phyloP scores from a whole-genome alignment of 2,888 invertebrate species.

The Archips crataeganus region DNA sequence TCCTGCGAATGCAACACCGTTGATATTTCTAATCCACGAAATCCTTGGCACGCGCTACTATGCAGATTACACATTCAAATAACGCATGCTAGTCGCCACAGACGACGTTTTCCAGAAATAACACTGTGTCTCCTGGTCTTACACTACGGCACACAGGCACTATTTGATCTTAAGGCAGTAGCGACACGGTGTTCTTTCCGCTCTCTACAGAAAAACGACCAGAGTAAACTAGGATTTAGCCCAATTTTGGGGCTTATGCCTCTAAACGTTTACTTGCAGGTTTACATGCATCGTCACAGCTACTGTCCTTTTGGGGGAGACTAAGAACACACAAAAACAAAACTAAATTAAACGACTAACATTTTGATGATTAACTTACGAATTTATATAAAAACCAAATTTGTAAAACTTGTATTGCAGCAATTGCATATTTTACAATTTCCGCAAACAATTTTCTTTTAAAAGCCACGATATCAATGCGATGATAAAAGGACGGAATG shows the following conservation, averaged over 20 bases:
- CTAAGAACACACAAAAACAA: neutral
- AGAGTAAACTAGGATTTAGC: slow-evolving; percentile 72
- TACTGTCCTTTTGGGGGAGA: slow-evolving; percentile 34
- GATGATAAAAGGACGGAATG: slow-evolving; percentile 3
- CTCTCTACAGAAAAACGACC: slow-evolving; percentile 58
- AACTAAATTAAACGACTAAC: too few relatives aligned
- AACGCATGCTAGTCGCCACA: slow-evolving; percentile 61
- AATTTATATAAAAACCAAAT: too few relatives aligned
- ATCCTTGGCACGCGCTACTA: slow-evolving; percentile 70
- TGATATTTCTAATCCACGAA: slow-evolving; percentile 70
- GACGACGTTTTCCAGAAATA: slow-evolving; percentile 55
- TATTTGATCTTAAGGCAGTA: slow-evolving; percentile 43
- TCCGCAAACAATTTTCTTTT: neutral
- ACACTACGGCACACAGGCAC: slow-evolving; percentile 44
- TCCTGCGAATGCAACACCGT: slow-evolving; percentile 41
- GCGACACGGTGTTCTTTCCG: slow-evolving; percentile 56
- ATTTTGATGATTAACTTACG: too few relatives aligned
- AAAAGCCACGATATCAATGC: neutral
- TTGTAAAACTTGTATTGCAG: too few relatives aligned
- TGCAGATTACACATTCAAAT: slow-evolving; percentile 71
- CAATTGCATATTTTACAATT: too few relatives aligned
- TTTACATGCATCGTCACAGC: slow-evolving; percentile 44
- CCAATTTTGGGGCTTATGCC: slow-evolving; percentile 70
- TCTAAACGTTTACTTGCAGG: slow-evolving; percentile 60
- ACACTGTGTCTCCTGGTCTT: slow-evolving; percentile 51